Conservation (phyloP, 2,797 vertebrate genomes). For the Tenualosa ilisha region DNA sequence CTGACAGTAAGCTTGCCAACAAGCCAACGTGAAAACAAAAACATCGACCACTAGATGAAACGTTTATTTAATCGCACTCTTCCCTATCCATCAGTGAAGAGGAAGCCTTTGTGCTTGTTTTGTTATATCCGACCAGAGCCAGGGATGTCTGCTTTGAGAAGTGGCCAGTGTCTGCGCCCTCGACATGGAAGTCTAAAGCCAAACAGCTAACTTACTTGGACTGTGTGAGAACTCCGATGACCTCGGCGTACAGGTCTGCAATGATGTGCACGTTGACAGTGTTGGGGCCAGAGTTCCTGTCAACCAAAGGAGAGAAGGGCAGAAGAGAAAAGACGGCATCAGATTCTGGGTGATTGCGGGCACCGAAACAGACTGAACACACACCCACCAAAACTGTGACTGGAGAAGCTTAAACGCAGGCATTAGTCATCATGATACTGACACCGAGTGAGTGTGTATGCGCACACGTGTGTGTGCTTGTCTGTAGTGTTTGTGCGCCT, state of each 20-base stretch:
- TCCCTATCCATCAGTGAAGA: background rate
- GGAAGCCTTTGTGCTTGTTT: background rate
- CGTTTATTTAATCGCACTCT: background rate
- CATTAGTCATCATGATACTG: too few relatives aligned
- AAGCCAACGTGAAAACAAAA: background rate
- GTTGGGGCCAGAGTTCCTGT: slow-evolving; percentile 97
- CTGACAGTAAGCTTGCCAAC: background rate
- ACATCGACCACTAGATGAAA: background rate
- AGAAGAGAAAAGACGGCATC: background rate
- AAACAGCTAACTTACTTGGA: slow-evolving; percentile 84
- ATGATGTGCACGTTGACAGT: slow-evolving; percentile 99
- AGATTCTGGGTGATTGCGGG: background rate
- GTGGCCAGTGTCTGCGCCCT: background rate
- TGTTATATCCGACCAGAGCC: background rate
- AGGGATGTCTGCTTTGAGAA: background rate
- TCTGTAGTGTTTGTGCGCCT: background rate
- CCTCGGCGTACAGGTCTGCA: slow-evolving; percentile 97
- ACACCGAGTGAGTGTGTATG: background rate
- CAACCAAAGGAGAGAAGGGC: slow-evolving; percentile 32
- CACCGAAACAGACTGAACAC: background rate
- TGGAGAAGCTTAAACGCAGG: background rate
- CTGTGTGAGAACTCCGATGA: slow-evolving; percentile 96
- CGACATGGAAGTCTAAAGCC: background rate
- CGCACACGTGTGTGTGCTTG: too few relatives aligned
- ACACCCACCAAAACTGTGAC: background rate